Evolutionary conservation across 2,797 vertebrate species (phyloP), one percentile per base, ranked within the genome.

Genomic region (Alfaro cultratus): DNA sequence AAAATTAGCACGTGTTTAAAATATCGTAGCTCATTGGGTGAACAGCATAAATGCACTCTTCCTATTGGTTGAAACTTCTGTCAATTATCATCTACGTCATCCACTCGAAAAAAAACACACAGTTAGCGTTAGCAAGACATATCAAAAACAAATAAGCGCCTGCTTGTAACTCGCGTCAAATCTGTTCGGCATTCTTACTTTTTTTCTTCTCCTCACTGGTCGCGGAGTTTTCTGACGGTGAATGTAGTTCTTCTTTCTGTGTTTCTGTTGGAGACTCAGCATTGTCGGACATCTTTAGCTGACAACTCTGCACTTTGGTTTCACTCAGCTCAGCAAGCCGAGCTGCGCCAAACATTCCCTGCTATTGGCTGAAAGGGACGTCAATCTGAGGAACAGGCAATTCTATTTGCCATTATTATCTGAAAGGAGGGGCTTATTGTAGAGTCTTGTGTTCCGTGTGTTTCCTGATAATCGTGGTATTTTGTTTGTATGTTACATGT

Each of bases 181-280:
- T 23, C 23, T 9, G 46, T 64, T 5, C 5, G 1, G 0, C 2
- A 34, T 53, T n/a, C 91, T 78, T 91, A 96, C 96, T 96, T 91
- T 97, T 97, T 84, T 96, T 97, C 93, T 96, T 96, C 36, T 96
- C 96, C 0, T 96, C 96, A 10, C 81, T 88, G 29, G 85, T 79
- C 51, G 87, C n/a, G 3, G 91, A 74, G 6, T 95, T 94, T n/a
- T 95, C 95, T 6, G 91, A 41, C 12, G 91, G 84, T n/a, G 91
- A 86, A 23, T 94, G 95, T 23, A 89, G 21, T 43, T 96, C 95
- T 18, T 96, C 95, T 92, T 94, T 96, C 11, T 85, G 93, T 18
- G 91, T 81, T 85, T 96, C 96, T 79, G 94, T 91, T 0, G 95
- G 95, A 1, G 95, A 95, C 45, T 97, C 96, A 1, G 92, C 95